Base-by-base conservation (phyloP, 53 echinoderm and acorn worm species). In the Apostichopus leukothele region DNA sequence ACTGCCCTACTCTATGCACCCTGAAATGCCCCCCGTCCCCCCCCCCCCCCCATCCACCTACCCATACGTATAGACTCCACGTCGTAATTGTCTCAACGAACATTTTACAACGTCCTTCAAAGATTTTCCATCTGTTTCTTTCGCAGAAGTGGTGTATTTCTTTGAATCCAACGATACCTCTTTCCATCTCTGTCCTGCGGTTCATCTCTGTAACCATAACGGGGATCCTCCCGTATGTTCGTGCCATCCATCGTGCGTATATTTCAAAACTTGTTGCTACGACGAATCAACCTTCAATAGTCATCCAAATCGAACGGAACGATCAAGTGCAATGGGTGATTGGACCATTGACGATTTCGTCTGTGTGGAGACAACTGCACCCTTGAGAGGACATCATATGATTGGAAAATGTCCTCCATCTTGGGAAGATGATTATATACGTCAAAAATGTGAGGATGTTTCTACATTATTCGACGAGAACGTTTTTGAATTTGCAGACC, bases 311-410 rank as follows among this genome's bases (percentile, higher is more conserved):
- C 63, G 16, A 63, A 63, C 63, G 16, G 63, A 6, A 0, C 12
- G 63, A 6, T 25, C 51, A 5, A 51, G 16, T 50, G 12, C 77
- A 50, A 12, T 77, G 11, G 50, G 52, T 21, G 50, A 39, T 50
- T 83, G 83, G 83, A 83, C 5, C 6, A 23, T 54, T 18, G 83
- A 21, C 51, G 13, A 83, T 83, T 83, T 83, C 60, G 11, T 59
- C 83, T 83, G 83, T 39, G 60, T 83, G 1, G 83, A 83, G 60
- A 83, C 83, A 12, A 14, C 18, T 14, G 1, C 83, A 16, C 83
- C 83, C 1, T 39, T 83, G 5, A 83, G 83, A 52, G 83, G 83
- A 5, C 83, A 83, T 83, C 83, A 83, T 10, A 83, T 83, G 83
- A 83, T 83, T n/a, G 54, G 55, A 39, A 57, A 20, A 19, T 83